Evolutionary conservation across 2,113 vertebrate genomes (phyloP).

Genomic region (Semicossyphus pulcher): DNA sequence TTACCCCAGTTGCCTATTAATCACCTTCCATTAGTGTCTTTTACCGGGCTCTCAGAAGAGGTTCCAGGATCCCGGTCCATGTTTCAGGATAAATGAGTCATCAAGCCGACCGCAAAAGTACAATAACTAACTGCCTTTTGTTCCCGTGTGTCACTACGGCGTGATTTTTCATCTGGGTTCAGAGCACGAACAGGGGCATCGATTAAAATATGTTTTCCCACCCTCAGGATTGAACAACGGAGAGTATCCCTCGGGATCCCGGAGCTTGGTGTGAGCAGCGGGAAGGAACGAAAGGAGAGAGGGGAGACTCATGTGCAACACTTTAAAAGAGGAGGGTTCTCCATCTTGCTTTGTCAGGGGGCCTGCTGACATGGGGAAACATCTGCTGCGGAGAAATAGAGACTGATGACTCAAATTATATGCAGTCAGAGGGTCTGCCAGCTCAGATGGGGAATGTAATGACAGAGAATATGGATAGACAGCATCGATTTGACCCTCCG

Average conservation of each 20-base stretch:
- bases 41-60: slow-evolving; percentile 49
- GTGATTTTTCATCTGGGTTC: slow-evolving; percentile 28
- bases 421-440: slow-evolving; percentile 70
- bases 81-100: slow-evolving; percentile 68
- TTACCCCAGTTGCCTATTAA: slow-evolving; percentile 72
- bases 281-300: slow-evolving; percentile 56
- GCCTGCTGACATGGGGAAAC: slow-evolving; percentile 82
- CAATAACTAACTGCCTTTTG: slow-evolving; percentile 58
- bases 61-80: slow-evolving; percentile 56
- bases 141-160: slow-evolving; percentile 38
- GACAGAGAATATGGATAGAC: slow-evolving; percentile 60
- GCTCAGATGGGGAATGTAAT: slow-evolving; percentile 73
- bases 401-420: slow-evolving; percentile 84
- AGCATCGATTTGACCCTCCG: slow-evolving; percentile 38
- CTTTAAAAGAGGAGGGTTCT: slow-evolving; percentile 76
- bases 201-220: slow-evolving; percentile 66
- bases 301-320: slow-evolving; percentile 71
- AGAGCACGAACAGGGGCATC: slow-evolving; percentile 43
- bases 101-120: slow-evolving; percentile 53
- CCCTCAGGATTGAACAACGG: slow-evolving; percentile 26
- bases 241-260: slow-evolving; percentile 31
- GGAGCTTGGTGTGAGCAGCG: slow-evolving; percentile 18
- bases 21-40: slow-evolving; percentile 76
- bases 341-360: slow-evolving; percentile 75
- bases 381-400: slow-evolving; percentile 84